Percentiles rank a stretch among this genome's conserved stretches.
Evolutionary conservation across 1,140 invertebrate species (phyloP).

Genomic region (Rhynchophorus ferrugineus): DNA sequence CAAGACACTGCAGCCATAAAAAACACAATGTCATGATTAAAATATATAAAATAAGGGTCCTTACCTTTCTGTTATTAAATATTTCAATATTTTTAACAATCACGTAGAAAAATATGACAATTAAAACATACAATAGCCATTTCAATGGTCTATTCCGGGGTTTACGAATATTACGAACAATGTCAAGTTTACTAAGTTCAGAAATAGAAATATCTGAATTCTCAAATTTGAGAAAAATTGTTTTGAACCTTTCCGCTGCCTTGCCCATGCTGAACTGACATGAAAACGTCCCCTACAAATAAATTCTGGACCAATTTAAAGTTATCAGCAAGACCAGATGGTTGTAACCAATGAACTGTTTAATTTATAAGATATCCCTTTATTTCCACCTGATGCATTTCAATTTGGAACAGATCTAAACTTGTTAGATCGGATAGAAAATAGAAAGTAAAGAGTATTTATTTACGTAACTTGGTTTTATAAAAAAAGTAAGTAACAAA

Average conservation of each 20-base stretch:
- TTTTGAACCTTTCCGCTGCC: slow-evolving; percentile 26
- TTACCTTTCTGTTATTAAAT: slow-evolving; percentile 16
- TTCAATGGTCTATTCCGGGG: background rate
- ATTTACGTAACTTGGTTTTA: too few relatives aligned
- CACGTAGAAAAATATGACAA: background rate
- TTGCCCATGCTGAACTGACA: slow-evolving; percentile 23
- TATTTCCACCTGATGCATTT: background rate
- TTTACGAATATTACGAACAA: slow-evolving; percentile 14
- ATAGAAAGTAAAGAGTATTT: too few relatives aligned
- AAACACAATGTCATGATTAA: background rate
- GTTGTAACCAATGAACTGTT: slow-evolving; percentile 12
- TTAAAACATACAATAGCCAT: background rate
- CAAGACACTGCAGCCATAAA: slow-evolving; percentile 46
- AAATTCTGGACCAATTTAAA: slow-evolving; percentile 1
- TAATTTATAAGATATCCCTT: slow-evolving; percentile 2
- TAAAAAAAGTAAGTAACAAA: too few relatives aligned
- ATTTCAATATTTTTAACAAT: slow-evolving; percentile 10
- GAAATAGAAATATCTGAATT: slow-evolving; percentile 15
- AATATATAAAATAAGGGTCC: slow-evolving; percentile 4
- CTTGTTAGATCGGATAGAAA: too few relatives aligned
- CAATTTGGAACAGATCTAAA: background rate
- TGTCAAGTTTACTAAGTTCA: slow-evolving; percentile 16
- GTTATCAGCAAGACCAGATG: slow-evolving; percentile 15
- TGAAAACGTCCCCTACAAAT: background rate
- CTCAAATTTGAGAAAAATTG: slow-evolving; percentile 23